Conservation (phyloP, 2,888 invertebrate species). For the Ophraella communa region DNA sequence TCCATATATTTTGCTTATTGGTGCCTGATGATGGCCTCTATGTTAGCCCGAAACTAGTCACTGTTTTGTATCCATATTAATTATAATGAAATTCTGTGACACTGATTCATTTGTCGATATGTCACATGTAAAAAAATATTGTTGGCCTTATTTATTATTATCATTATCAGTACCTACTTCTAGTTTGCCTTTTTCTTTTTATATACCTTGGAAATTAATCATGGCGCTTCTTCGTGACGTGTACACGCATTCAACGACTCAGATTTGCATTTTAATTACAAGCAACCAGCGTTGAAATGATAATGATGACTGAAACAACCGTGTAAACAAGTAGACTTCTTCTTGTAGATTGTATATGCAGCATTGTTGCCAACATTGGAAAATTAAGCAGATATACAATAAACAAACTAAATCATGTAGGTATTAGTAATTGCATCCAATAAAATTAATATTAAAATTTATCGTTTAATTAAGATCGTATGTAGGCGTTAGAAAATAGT, state of each 20-base stretch:
- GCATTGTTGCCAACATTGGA: background rate
- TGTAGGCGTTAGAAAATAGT: no score
- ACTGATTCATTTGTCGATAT: background rate
- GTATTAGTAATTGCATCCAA: no score
- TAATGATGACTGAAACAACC: constrained; percentile 64
- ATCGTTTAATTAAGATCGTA: no score
- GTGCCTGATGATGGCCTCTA: no score
- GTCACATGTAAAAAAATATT: background rate
- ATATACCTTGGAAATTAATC: constrained; percentile 62
- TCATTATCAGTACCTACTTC: background rate
- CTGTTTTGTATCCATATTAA: no score
- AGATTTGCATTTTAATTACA: constrained; percentile 65
- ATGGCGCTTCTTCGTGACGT: constrained; percentile 60
- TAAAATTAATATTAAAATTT: no score
- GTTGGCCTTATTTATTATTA: background rate
- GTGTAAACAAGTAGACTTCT: constrained; percentile 56
- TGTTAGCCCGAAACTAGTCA: no score
- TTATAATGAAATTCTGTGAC: no score
- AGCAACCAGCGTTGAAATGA: constrained; percentile 69
- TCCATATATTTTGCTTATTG: no score
- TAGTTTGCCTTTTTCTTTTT: constrained; percentile 7
- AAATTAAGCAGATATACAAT: background rate
- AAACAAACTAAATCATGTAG: no score
- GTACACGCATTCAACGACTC: constrained; percentile 61
- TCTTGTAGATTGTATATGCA: constrained; percentile 24